Evolutionary conservation across 2,888 invertebrate genomes (phyloP), one percentile per base, ranked within the genome.

Genomic region (Bhutanitis thaidina): DNA sequence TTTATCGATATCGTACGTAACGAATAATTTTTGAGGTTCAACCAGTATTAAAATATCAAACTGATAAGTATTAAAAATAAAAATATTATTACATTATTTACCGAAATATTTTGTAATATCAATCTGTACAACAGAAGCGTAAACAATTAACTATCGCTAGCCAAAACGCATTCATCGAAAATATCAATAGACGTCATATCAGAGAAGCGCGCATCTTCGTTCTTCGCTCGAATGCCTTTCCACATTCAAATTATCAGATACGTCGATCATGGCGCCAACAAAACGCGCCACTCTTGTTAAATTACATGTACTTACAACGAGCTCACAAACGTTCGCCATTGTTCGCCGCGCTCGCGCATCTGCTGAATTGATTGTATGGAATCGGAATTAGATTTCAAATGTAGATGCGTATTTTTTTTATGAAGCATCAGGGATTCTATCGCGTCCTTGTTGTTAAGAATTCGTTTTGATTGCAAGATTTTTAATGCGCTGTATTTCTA

Each of bases 181-280:
- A 35, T 41, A 20, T 48, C 27, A 41, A 49, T 36, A 12, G 37
- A 20, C 27, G n/a, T 50, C 48, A 50, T 47, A 35, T 51, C 51
- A 52, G 34, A 44, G 56, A 64, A 72, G 73, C 71, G 67, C 62
- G 70, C 69, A 66, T 56, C 54, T 59, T 48, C 60, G 62, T 67
- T 66, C 76, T 67, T 67, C 76, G 80, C 75, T 63, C 71, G 65
- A 69, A 77, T 84, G 80, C 82, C 67, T 74, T 64, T 72, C 83
- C 86, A 83, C 82, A 88, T 88, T 88, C 77, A 86, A 86, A 87
- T 88, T 84, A 88, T 78, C 78, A 69, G 73, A 82, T 74, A 77
- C 77, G 88, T 88, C 88, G 73, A 79, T 88, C 88, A 87, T 69
- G 69, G 76, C 69, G 77, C 76, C 68, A 71, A 76, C 74, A 70